Evolutionary conservation across 2,113 vertebrate species (phyloP), one percentile per base, ranked within the genome.

Genomic region (Gavia stellata): DNA sequence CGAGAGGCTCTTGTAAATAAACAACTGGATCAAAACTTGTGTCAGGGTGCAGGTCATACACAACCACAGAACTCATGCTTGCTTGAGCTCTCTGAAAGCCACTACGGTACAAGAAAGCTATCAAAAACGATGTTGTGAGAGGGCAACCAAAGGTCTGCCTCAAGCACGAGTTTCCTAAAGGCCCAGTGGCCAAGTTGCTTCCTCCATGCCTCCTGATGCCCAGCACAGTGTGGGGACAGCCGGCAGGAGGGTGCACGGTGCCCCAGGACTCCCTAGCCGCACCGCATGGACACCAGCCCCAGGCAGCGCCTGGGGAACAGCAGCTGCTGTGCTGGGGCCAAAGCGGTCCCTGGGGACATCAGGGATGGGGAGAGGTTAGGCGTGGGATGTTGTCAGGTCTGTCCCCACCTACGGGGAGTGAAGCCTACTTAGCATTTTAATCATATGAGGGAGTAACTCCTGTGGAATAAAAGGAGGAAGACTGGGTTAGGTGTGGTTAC

Each of bases 141-240:
- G 12, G 52, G 18, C 40, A 93, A 58, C 11, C 26, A 66, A 84
- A 81, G 10, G 7, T 47, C 52, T 58, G 25, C 28, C 29, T 80
- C 63, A 45, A 45, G 36, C 18, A 34, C 0, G 0, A 50, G 40
- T 23, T 45, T 81, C 65, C 61, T 45, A 26, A 45, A 65, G 58
- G 71, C 17, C 25, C 88, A 53, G 45, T 0, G 0, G 20, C 24
- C 0, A 0, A 70, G 17, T 24, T 6, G 2, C 45, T 90, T 36
- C 15, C 19, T 47, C 45, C 0, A 0, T 21, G 33, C 10, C 9
- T 2, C 2, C 14, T 8, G 3, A 38, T n/a, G 42, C 7, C 55
- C 29, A 36, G n/a, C n/a, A 31, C 18, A 24, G 42, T 29, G 38
- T 24, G n/a, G 14, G 15, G 20, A 25, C 42, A 56, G 44, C 7